phyloP scores from a whole-genome alignment of 2,797 vertebrate genomes.

The Poecilia picta region DNA sequence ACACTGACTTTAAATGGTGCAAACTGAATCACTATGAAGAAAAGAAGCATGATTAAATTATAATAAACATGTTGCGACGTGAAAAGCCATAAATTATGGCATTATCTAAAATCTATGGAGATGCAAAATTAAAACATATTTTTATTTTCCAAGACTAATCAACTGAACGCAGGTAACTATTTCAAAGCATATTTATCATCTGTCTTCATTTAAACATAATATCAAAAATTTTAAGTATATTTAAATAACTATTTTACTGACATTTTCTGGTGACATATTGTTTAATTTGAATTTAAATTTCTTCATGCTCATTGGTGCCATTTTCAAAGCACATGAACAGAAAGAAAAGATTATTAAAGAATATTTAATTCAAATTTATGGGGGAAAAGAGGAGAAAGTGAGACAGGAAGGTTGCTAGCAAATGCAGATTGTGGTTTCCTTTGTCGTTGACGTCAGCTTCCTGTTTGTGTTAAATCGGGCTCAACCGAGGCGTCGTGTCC shows the following conservation, averaged over 20 bases:
- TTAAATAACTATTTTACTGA: neutral
- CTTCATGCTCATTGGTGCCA: neutral
- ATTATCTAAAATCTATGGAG: neutral
- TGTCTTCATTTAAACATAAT: neutral
- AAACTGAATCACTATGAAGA: neutral
- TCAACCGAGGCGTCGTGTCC: slow-evolving; percentile 7
- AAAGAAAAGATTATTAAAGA: slow-evolving; percentile 25
- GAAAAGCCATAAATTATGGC: neutral
- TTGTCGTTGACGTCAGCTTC: slow-evolving; percentile 74
- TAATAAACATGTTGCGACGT: neutral
- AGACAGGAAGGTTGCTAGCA: slow-evolving; percentile 50
- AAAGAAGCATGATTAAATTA: neutral
- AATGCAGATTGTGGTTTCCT: slow-evolving; percentile 78
- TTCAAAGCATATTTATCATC: neutral
- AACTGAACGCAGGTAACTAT: neutral
- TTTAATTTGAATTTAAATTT: neutral
- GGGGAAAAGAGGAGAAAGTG: slow-evolving; percentile 34
- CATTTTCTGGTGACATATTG: neutral
- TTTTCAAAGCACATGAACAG: slow-evolving; percentile 30
- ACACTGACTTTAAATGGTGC: neutral
- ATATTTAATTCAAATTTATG: neutral
- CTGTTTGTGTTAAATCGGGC: slow-evolving; percentile 76
- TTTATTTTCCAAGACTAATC: neutral
- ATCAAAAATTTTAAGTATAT: neutral
- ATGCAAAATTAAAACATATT: neutral